phyloP scores from a whole-genome alignment of 2,797 vertebrate genomes.

The Silurus lanzhouensis region DNA sequence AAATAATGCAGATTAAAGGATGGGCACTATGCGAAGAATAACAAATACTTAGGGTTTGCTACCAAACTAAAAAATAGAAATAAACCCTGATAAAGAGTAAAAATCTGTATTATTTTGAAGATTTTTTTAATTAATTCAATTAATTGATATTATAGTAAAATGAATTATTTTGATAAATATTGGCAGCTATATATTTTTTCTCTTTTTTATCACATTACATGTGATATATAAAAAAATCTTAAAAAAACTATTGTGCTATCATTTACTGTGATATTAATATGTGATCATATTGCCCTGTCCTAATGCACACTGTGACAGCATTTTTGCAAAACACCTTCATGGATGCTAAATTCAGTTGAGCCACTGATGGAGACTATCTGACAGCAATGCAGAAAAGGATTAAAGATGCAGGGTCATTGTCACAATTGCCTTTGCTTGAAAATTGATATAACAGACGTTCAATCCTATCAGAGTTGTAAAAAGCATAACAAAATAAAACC shows the following conservation, averaged over 20 bases:
- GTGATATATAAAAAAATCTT: not conserved
- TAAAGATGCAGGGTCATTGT: conserved; percentile 20
- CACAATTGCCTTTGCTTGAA: conserved; percentile 3
- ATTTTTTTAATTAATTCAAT: too few relatives aligned
- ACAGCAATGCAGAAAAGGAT: not conserved
- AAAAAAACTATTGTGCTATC: not conserved
- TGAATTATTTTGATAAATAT: too few relatives aligned
- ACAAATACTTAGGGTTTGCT: not conserved
- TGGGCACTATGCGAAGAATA: not conserved
- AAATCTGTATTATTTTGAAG: not conserved
- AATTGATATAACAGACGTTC: conserved; percentile 51
- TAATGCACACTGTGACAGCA: not conserved
- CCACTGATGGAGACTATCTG: not conserved
- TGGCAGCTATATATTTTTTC: not conserved
- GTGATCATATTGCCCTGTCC: not conserved
- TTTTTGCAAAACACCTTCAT: not conserved
- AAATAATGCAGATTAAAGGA: not conserved
- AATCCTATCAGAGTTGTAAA: conserved; percentile 26
- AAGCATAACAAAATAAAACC: conserved; percentile 1
- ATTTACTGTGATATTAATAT: not conserved
- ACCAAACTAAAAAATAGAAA: not conserved
- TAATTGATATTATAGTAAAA: too few relatives aligned
- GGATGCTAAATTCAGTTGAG: not conserved
- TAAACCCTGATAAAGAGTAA: not conserved
- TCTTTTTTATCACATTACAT: not conserved